Base-by-base conservation (phyloP, 1,140 invertebrate species). In the Zaprionus lachaisei region DNA sequence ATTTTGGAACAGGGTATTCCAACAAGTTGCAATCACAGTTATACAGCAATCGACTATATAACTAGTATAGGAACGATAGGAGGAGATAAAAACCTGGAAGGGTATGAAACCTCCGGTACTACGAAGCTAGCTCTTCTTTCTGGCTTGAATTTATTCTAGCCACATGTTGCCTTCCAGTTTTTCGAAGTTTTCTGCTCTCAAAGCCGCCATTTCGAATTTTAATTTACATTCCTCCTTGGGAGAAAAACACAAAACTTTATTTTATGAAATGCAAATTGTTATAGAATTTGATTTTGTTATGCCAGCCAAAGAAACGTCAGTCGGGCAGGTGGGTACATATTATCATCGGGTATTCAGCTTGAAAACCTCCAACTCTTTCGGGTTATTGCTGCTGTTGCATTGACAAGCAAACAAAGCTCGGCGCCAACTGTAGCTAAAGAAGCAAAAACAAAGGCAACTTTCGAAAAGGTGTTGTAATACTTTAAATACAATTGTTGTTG, bases 191-290 rank as follows among this genome's bases (percentile, higher is more conserved):
- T 7, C 11, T 67, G 15, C n/a, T 41, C 14, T 55, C 55, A 12
- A 26, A 20, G 49, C 15, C n/a, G 60, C 41, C 17, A 31, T 64
- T 24, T 26, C 37, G 4, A 62, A 61, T 56, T 24, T 26, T 41
- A 55, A 54, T 67, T 65, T 71, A 73, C 38, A 60, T 20, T 47
- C 1, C 7, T 47, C 0, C 41, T 47, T 47, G 41, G 41, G 41
- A 47, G 41, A 17, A 69, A 83, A 84, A 76, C 78, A 49, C n/a
- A 67, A 49, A 67, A 41, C 54, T 56, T 85, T 78, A 68, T 83
- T 78, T 63, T 79, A 84, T 84, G 67, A 87, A 87, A 87, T 87
- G 84, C 84, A 87, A 87, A 87, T 87, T 84, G 80, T 76, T 87
- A 84, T 76, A 51, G 71, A 89, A 89, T 87, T 87, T 77, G 67